phyloP scores from a whole-genome alignment of 2,113 vertebrate genomes.

The Saguinus imperator region DNA sequence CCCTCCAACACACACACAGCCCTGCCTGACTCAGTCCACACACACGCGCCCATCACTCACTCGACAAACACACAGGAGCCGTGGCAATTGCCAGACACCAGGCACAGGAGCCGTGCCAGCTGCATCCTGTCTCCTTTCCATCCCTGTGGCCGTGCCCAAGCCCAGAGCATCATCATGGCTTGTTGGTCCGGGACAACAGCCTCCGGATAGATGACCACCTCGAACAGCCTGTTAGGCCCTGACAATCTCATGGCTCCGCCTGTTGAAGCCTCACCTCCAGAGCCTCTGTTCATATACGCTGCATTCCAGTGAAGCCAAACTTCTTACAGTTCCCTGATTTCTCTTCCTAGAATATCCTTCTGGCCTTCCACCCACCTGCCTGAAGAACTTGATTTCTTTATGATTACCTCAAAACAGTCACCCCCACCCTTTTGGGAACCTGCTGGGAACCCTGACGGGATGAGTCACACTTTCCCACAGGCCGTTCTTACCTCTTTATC shows the following conservation, averaged over 20 bases:
- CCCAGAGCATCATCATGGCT: neutral
- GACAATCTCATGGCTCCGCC: fast-evolving
- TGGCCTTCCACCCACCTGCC: neutral
- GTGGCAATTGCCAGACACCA: neutral
- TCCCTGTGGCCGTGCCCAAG: neutral
- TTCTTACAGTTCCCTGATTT: neutral
- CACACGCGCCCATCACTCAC: neutral
- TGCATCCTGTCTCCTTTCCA: neutral
- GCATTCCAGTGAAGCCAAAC: neutral
- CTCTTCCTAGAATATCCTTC: neutral
- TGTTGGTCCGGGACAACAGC: neutral
- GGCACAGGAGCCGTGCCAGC: neutral
- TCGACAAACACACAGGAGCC: neutral
- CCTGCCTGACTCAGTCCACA: neutral
- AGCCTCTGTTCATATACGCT: fast-evolving
- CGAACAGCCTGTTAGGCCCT: too few species aligned
- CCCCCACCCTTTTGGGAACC: neutral
- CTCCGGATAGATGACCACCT: neutral
- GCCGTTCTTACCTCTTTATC: neutral
- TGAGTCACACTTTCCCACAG: neutral
- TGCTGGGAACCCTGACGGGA: neutral
- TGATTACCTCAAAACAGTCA: neutral
- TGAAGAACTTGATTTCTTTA: neutral
- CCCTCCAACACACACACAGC: neutral
- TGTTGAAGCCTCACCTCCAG: neutral